These are phyloP conservation scores for Philotrypesis tridentata DNA, from an alignment of 1,140 invertebrate genomes.

Conservation along the genomic window DNA sequence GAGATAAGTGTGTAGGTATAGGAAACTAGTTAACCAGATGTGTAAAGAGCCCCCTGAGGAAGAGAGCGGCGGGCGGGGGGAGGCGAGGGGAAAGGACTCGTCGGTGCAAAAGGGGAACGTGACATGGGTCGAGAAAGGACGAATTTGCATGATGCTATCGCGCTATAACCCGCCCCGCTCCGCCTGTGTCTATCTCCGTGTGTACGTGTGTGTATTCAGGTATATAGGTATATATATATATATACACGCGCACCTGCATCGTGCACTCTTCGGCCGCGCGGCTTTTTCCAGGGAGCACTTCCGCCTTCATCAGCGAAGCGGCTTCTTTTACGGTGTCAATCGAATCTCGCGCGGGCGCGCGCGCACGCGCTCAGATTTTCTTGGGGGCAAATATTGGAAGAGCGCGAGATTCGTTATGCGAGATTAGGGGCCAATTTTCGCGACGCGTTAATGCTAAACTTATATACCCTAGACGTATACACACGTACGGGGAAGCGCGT, in stretches of 20 bases:
- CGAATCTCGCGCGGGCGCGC: not conserved
- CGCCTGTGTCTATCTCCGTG: not conserved
- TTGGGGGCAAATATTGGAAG: not conserved
- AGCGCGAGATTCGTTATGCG: not conserved
- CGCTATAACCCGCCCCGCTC: not conserved
- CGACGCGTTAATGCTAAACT: too few species aligned
- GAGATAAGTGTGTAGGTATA: slow-evolving; percentile 40
- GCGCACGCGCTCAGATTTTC: not conserved
- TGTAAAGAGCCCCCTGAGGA: slow-evolving; percentile 42
- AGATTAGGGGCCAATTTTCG: too few species aligned
- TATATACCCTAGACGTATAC: not conserved
- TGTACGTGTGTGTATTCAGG: not conserved
- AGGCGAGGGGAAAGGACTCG: not conserved
- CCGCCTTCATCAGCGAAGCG: slow-evolving; percentile 1
- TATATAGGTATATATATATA: not conserved
- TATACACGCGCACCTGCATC: too few species aligned
- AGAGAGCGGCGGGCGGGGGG: not conserved
- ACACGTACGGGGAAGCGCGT: too few species aligned
- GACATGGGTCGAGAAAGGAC: slow-evolving; percentile 44
- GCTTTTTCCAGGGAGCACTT: not conserved
- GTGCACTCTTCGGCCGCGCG: not conserved
- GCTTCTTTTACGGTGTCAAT: slow-evolving; percentile 17
- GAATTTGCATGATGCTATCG: slow-evolving; percentile 49
- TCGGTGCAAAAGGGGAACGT: slow-evolving; percentile 35
- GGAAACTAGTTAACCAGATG: slow-evolving; percentile 51